Conservation (phyloP, 2,888 invertebrate genomes). For the Drosophila differens region DNA sequence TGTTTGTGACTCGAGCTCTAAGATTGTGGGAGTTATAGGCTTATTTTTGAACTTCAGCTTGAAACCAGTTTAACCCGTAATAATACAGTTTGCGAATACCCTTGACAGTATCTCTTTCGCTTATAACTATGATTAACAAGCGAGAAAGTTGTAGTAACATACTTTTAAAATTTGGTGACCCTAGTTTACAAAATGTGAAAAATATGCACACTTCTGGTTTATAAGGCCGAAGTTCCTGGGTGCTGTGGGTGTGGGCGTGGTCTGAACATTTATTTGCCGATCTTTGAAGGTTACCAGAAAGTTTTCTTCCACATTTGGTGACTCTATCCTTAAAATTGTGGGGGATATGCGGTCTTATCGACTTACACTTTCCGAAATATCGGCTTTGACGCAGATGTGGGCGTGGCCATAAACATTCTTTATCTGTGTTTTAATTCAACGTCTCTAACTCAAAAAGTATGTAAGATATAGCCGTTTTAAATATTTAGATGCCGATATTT, state of each 20-base stretch:
- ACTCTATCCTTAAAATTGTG: neutral
- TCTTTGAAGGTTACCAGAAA: neutral
- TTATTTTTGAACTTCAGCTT: neutral
- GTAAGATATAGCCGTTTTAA: too few relatives aligned
- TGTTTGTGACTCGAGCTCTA: too few relatives aligned
- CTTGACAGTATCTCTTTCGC: neutral
- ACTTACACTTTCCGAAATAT: neutral
- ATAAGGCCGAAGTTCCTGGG: neutral
- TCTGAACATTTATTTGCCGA: neutral
- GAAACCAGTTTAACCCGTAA: neutral
- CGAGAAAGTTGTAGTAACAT: neutral
- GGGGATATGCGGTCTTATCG: neutral
- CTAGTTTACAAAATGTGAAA: neutral
- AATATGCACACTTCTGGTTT: neutral
- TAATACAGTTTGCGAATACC: neutral
- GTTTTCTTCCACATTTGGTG: neutral
- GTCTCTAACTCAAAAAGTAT: too few relatives aligned
- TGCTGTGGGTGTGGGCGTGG: neutral
- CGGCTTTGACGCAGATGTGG: too few relatives aligned
- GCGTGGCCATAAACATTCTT: too few relatives aligned
- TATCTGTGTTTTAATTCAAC: too few relatives aligned
- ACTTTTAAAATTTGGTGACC: neutral
- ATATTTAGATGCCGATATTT: too few relatives aligned
- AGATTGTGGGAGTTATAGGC: too few relatives aligned
- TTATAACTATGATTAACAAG: neutral